These are phyloP conservation scores for Pomatorhinus ruficollis DNA, from an alignment of 2,113 vertebrate genomes.

Conservation along the genomic window DNA sequence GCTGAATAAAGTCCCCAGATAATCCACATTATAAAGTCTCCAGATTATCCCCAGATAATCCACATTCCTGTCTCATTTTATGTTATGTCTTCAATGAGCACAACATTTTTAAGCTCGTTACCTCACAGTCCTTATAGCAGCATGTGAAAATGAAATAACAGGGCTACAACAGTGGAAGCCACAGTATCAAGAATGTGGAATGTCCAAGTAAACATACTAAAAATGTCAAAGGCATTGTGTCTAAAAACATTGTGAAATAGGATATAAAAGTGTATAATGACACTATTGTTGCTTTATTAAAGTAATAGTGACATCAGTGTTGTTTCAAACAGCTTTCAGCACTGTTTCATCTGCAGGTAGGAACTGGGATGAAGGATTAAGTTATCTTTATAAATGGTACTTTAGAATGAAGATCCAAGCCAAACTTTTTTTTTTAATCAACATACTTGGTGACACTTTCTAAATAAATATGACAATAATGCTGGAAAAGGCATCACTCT, in stretches of 20 bases:
- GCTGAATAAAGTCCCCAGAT: background rate
- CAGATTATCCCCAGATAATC: background rate
- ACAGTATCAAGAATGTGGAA: background rate
- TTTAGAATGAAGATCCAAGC: background rate
- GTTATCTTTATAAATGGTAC: background rate
- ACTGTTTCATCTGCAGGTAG: background rate
- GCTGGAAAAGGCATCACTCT: background rate
- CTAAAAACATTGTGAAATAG: background rate
- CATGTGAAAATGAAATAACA: accelerated
- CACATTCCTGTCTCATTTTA: background rate
- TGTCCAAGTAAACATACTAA: background rate
- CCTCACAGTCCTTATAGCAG: background rate
- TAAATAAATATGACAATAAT: background rate
- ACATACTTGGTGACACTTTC: background rate
- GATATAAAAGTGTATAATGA: background rate
- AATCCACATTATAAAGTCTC: background rate
- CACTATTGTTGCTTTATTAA: background rate
- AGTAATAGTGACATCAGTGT: background rate
- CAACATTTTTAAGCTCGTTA: background rate
- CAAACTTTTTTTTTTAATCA: accelerated
- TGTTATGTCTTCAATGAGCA: background rate
- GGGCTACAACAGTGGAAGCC: background rate
- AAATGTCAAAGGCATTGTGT: background rate
- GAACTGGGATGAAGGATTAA: background rate
- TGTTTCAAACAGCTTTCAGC: background rate